Conservation (phyloP, 2,113 vertebrate species). For the Irena cyanogastra region DNA sequence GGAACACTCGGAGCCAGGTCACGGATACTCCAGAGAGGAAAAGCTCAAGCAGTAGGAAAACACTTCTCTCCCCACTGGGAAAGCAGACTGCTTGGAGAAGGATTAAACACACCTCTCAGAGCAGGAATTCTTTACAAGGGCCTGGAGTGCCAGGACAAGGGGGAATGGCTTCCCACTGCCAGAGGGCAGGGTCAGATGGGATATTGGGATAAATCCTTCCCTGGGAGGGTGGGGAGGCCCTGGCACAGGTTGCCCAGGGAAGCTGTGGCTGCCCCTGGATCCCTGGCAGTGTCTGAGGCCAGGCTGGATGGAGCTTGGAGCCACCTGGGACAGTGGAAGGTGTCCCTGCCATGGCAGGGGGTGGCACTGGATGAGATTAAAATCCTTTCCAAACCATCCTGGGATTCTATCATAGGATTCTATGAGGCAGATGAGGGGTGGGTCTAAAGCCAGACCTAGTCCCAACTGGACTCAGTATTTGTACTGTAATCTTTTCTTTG, state of each 20-base stretch:
- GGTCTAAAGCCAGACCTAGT: not conserved
- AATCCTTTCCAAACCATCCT: not conserved
- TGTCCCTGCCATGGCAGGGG: not conserved
- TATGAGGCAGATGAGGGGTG: not conserved
- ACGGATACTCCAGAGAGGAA: not conserved
- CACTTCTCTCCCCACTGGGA: not conserved
- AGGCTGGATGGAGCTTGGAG: not conserved
- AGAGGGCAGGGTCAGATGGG: not conserved
- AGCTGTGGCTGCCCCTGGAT: not conserved
- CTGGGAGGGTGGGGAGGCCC: accelerated
- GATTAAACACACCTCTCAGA: not conserved
- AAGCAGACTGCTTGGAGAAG: not conserved
- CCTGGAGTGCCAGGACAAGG: not conserved
- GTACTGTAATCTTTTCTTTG: not conserved
- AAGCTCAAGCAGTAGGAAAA: not conserved
- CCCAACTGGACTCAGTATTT: not conserved
- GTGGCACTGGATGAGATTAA: not conserved
- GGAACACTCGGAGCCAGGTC: not conserved
- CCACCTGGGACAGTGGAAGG: accelerated
- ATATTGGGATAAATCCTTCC: not conserved
- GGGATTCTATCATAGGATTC: not conserved
- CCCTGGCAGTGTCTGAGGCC: not conserved
- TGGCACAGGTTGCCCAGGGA: not conserved
- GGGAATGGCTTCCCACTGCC: not conserved
- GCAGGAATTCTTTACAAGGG: not conserved